These are phyloP conservation scores for Rhaphigaster nebulosa DNA, from an alignment of 2,888 invertebrate genomes.

Conservation along the genomic window DNA sequence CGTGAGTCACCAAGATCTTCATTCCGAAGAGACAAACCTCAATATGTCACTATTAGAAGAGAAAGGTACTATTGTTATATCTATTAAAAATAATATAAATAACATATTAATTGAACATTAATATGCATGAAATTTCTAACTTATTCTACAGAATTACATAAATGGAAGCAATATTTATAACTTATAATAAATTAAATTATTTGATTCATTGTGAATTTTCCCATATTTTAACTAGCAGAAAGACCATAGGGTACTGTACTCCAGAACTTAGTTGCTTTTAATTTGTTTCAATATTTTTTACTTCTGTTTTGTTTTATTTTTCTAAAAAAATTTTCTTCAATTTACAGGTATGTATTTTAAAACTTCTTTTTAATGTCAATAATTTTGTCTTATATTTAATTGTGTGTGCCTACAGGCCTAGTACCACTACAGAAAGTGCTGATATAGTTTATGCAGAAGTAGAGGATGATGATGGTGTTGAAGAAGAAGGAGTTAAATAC, in stretches of 20 bases:
- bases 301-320: not conserved
- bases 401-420: conserved; percentile 53
- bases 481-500: conserved; percentile 63
- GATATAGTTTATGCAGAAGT: conserved; percentile 66
- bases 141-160: not conserved
- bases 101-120: not conserved
- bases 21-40: conserved; percentile 70
- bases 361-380: not conserved
- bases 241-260: no score
- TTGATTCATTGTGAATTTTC: not conserved
- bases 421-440: conserved; percentile 66
- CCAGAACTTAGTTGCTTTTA: no score
- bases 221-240: no score
- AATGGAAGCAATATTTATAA: not conserved
- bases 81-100: not conserved
- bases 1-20: conserved; percentile 67
- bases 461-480: conserved; percentile 65
- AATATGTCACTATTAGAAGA: conserved; percentile 82
- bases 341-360: not conserved
- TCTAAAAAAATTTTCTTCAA: not conserved
- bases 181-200: not conserved
- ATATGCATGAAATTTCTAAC: not conserved
- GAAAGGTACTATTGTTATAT: conserved; percentile 68
- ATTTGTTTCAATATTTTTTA: not conserved
- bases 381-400: not conserved